phyloP scores from a whole-genome alignment of 2,113 vertebrate species.

The Psettodes erumei region DNA sequence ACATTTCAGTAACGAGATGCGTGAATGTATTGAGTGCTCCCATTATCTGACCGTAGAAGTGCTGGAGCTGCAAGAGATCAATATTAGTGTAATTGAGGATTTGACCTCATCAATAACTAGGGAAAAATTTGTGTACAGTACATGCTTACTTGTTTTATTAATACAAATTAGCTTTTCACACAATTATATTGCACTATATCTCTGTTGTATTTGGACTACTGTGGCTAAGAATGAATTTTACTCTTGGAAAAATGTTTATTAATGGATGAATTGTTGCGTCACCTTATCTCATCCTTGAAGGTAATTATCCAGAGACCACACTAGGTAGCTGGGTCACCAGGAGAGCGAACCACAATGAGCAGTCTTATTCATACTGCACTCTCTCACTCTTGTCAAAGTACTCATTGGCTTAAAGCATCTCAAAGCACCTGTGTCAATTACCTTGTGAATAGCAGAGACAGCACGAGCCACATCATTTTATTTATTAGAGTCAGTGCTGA shows the following conservation, averaged over 20 bases:
- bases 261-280: not conserved
- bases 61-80: slow-evolving; percentile 6
- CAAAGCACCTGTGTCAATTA: slow-evolving; percentile 11
- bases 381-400: slow-evolving; percentile 10
- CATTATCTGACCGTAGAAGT: too few species aligned
- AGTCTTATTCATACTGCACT: slow-evolving; percentile 27
- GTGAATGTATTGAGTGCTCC: slow-evolving; percentile 21
- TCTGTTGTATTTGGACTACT: not conserved
- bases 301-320: slow-evolving; percentile 37
- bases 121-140: not conserved
- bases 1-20: slow-evolving; percentile 17
- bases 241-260: not conserved
- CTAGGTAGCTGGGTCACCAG: not conserved
- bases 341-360: slow-evolving; percentile 1
- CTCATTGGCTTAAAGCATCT: slow-evolving; percentile 34
- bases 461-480: not conserved
- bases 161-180: too few species aligned
- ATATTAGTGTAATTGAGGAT: not conserved
- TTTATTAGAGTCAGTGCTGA: not conserved
- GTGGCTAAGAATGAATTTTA: not conserved
- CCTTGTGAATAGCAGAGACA: not conserved
- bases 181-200: not conserved
- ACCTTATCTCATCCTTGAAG: not conserved
- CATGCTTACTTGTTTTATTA: too few species aligned
- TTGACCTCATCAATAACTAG: not conserved